These are phyloP conservation scores for Notodonta ziczac DNA, from an alignment of 2,888 invertebrate genomes.

Conservation along the genomic window DNA sequence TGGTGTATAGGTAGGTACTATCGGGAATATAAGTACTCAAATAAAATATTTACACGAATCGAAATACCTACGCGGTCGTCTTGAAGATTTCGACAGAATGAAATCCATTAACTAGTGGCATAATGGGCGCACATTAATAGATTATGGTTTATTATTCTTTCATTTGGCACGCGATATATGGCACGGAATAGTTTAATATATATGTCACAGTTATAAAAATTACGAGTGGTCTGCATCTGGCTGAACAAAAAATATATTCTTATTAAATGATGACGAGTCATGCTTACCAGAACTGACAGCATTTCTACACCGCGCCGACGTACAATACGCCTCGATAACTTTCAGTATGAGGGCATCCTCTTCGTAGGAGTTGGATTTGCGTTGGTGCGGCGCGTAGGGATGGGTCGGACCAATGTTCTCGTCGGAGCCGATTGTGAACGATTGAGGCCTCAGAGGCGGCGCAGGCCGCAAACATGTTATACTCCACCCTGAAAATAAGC, in stretches of 20 bases:
- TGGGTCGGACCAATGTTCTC: constrained; percentile 82
- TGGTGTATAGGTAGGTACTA: background rate
- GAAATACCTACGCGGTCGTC: background rate
- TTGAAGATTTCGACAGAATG: constrained; percentile 15
- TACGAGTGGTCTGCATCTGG: background rate
- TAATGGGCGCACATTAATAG: constrained; percentile 17
- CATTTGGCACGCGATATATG: constrained; percentile 18
- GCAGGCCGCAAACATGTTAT: constrained; percentile 94
- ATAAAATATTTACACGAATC: background rate
- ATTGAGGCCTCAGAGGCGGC: constrained; percentile 93
- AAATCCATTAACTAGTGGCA: constrained; percentile 13
- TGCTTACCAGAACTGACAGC: constrained; percentile 96
- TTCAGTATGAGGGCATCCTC: constrained; percentile 97
- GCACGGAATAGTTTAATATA: background rate
- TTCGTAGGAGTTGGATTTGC: constrained; percentile 88
- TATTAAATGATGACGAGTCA: constrained; percentile 7
- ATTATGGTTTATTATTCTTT: constrained; percentile 23
- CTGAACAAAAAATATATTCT: background rate
- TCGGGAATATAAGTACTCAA: background rate
- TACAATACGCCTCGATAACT: constrained; percentile 98
- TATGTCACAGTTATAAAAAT: background rate
- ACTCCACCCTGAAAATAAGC: constrained; percentile 86
- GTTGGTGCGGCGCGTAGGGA: constrained; percentile 79
- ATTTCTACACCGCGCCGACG: constrained; percentile 93
- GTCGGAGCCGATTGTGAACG: constrained; percentile 84